Conservation (phyloP, 30 jellyfish, hydroid and myxozoan genomes). For the Turritopsis dohrnii region DNA sequence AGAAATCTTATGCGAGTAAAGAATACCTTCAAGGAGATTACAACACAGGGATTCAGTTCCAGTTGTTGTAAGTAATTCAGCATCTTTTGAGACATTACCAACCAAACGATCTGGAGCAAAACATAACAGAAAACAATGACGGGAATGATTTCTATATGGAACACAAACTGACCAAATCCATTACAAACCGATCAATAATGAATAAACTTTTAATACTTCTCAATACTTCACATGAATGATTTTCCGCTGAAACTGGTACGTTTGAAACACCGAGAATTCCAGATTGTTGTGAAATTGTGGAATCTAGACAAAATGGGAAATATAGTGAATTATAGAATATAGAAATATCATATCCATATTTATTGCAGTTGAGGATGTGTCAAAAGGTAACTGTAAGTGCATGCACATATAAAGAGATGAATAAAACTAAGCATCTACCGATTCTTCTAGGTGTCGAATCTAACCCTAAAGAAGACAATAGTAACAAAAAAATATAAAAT, state of each 20-base stretch:
- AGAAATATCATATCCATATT: background rate
- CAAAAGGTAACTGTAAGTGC: background rate
- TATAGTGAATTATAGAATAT: background rate
- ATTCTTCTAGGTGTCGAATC: background rate
- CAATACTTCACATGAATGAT: background rate
- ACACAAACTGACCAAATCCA: background rate
- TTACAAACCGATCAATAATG: background rate
- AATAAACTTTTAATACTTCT: background rate
- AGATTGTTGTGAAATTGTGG: background rate
- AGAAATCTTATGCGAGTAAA: background rate
- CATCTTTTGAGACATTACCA: background rate
- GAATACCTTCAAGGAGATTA: background rate
- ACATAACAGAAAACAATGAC: background rate
- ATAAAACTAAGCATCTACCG: too few species aligned
- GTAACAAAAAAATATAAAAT: background rate
- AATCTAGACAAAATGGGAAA: background rate
- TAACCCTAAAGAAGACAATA: background rate
- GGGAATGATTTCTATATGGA: background rate
- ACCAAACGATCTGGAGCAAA: background rate
- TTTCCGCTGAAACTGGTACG: background rate
- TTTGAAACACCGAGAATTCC: background rate
- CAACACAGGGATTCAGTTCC: background rate
- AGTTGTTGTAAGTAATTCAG: background rate
- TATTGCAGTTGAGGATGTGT: background rate
- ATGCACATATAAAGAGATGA: too few species aligned